phyloP scores from a whole-genome alignment of 2,113 vertebrate species.

The Chitala chitala region DNA sequence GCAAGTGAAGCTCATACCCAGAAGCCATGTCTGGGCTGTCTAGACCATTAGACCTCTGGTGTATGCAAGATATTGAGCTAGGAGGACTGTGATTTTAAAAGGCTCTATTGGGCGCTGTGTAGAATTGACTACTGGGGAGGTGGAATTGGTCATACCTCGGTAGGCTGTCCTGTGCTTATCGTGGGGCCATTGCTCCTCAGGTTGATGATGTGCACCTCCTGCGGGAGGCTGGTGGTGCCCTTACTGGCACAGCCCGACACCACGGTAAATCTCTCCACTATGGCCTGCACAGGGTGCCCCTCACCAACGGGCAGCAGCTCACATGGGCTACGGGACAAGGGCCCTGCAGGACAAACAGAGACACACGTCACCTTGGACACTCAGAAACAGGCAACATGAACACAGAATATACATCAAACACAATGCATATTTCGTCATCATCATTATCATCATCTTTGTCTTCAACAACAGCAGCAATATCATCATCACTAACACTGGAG shows the following conservation, averaged over 20 bases:
- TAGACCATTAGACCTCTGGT: background rate
- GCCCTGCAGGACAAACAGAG: conserved; percentile 60
- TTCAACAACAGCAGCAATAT: too few species aligned
- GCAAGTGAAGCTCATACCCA: background rate
- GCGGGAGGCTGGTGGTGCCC: conserved; percentile 69
- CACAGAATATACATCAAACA: background rate
- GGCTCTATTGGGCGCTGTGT: too few species aligned
- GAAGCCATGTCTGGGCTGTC: background rate
- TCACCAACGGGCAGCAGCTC: conserved; percentile 72
- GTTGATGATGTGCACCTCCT: conserved; percentile 91
- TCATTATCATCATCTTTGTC: too few species aligned
- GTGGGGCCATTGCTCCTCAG: conserved; percentile 61
- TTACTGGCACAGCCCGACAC: conserved; percentile 87
- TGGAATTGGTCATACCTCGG: conserved; percentile 60
- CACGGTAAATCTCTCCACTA: conserved; percentile 77
- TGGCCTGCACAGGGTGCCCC: conserved; percentile 83
- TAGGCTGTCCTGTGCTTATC: conserved; percentile 50
- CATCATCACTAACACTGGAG: too few species aligned
- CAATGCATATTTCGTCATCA: background rate
- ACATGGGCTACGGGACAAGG: conserved; percentile 65
- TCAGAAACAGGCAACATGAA: background rate
- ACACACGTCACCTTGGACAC: background rate
- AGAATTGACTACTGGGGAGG: background rate
- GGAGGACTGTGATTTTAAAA: background rate
- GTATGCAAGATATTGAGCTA: background rate